Conservation (phyloP, 2,888 invertebrate genomes). For the Eupithecia pulchellata region DNA sequence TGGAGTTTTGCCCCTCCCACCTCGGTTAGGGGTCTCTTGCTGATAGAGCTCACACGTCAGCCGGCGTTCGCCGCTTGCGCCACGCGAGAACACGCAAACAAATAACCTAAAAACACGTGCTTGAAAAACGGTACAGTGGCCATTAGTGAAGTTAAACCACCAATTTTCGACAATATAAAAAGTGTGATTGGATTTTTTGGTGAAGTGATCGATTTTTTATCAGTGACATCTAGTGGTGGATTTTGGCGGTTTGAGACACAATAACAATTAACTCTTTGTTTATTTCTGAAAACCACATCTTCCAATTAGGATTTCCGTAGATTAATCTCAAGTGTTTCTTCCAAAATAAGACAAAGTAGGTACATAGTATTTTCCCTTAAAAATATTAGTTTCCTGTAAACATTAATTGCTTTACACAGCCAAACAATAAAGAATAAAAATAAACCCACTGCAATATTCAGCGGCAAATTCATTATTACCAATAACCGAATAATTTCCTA, state of each 20-base stretch:
- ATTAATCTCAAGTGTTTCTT: slow-evolving; percentile 53
- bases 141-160: slow-evolving; percentile 39
- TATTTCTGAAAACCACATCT: slow-evolving; percentile 49
- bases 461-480: not conserved
- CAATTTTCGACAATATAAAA: slow-evolving; percentile 7
- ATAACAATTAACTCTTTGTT: slow-evolving; percentile 47
- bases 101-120: slow-evolving; percentile 65
- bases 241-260: slow-evolving; percentile 46
- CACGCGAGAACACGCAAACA: slow-evolving; percentile 65
- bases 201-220: slow-evolving; percentile 55
- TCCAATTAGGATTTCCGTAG: slow-evolving; percentile 57
- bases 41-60: slow-evolving; percentile 75
- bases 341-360: slow-evolving; percentile 40
- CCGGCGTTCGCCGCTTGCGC: slow-evolving; percentile 82
- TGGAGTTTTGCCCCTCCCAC: slow-evolving; percentile 67
- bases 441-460: not conserved
- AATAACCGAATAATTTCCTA: not conserved
- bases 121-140: slow-evolving; percentile 37
- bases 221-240: slow-evolving; percentile 69
- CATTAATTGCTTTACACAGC: not conserved
- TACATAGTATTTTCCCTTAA: slow-evolving; percentile 16
- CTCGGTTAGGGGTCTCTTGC: slow-evolving; percentile 71
- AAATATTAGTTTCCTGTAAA: slow-evolving; percentile 12
- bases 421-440: not conserved
- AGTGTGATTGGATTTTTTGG: slow-evolving; percentile 37